Conservation (phyloP, 2,113 vertebrate species). For the Hippocampus guttulatus region DNA sequence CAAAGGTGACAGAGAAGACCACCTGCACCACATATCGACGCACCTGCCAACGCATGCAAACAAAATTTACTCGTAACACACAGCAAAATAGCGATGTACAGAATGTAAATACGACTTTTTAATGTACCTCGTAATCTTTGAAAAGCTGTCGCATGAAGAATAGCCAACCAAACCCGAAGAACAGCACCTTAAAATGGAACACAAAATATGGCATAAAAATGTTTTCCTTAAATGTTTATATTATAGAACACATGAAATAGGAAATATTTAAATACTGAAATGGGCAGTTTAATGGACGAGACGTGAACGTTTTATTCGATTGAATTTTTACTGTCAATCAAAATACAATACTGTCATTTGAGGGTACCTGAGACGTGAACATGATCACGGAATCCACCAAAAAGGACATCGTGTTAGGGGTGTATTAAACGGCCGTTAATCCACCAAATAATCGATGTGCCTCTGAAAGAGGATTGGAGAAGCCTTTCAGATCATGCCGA, state of each 20-base stretch:
- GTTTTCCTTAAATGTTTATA: neutral
- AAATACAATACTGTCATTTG: neutral
- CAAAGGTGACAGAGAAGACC: conserved; percentile 96
- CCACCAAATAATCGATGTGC: neutral
- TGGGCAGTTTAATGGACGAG: too few relatives aligned
- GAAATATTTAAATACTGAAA: neutral
- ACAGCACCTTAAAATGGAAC: conserved; percentile 77
- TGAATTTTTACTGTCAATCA: neutral
- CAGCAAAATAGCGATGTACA: neutral
- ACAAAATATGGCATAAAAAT: neutral
- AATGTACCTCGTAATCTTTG: conserved; percentile 92
- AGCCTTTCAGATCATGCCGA: conserved; percentile 30
- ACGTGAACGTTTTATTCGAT: neutral
- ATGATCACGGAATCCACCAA: conserved; percentile 90
- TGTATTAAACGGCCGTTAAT: conserved; percentile 4
- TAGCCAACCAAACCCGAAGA: conserved; percentile 97
- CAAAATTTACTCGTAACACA: neutral
- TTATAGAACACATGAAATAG: neutral
- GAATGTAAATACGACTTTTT: neutral
- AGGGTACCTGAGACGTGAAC: conserved; percentile 88
- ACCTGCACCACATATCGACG: conserved; percentile 94
- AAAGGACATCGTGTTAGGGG: conserved; percentile 80
- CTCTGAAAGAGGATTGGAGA: neutral
- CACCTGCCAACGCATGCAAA: conserved; percentile 71
- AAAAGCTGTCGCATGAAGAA: conserved; percentile 97